Evolutionary conservation across 2,888 invertebrate genomes (phyloP).

Genomic region (Zhengitettix transpicula): DNA sequence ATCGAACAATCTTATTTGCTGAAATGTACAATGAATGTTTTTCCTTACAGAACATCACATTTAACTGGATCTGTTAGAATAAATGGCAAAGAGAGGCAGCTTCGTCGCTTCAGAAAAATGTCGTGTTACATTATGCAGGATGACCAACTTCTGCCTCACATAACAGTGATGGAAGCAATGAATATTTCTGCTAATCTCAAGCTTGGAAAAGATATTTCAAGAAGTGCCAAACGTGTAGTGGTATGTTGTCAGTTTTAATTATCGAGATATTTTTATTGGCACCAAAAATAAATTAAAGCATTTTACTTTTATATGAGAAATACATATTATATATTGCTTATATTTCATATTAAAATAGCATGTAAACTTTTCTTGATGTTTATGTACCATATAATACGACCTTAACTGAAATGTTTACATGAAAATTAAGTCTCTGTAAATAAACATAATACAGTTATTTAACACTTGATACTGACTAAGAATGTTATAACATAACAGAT

Average conservation of each 20-base stretch:
- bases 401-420: no score
- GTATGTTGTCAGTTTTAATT: slow-evolving; percentile 19
- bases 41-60: slow-evolving; percentile 52
- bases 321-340: no score
- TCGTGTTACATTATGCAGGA: slow-evolving; percentile 97
- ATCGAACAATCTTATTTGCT: background rate
- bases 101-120: slow-evolving; percentile 76
- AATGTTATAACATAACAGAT: no score
- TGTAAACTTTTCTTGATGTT: no score
- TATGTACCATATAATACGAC: no score
- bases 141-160: slow-evolving; percentile 72
- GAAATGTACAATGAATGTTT: background rate
- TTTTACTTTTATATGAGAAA: no score
- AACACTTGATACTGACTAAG: no score
- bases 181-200: slow-evolving; percentile 86
- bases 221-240: slow-evolving; percentile 22
- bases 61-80: slow-evolving; percentile 72
- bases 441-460: no score
- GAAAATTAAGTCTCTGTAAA: no score
- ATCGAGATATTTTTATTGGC: no score
- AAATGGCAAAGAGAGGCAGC: slow-evolving; percentile 73
- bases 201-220: slow-evolving; percentile 28
- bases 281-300: no score
- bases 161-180: slow-evolving; percentile 86
- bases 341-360: no score